Conservation (phyloP, 2,113 vertebrate species). For the Parus major region DNA sequence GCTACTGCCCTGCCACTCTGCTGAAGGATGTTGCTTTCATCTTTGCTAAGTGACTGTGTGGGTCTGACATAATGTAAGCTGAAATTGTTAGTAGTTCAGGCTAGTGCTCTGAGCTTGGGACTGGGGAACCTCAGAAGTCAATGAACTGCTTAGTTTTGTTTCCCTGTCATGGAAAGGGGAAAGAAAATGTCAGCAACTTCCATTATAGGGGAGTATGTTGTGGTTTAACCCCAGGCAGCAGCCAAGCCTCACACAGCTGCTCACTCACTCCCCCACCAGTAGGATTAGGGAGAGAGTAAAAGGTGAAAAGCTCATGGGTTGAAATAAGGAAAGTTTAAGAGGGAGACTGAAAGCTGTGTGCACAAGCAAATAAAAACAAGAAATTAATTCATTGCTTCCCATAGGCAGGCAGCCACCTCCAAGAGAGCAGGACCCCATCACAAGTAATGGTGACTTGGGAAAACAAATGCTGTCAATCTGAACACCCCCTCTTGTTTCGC, state of each 20-base stretch:
- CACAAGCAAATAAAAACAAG: neutral
- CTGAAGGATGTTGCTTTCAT: neutral
- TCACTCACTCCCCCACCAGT: neutral
- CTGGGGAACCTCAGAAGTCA: neutral
- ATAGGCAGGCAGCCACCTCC: neutral
- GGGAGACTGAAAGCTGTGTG: neutral
- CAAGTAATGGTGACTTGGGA: neutral
- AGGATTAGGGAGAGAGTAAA: neutral
- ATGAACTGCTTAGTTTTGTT: neutral
- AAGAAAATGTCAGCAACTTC: neutral
- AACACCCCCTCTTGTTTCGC: neutral
- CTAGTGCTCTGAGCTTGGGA: neutral
- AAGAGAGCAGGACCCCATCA: neutral
- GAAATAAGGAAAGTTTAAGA: neutral
- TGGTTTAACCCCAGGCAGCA: neutral
- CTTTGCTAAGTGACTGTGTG: neutral
- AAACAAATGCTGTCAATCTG: neutral
- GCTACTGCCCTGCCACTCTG: neutral
- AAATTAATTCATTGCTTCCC: neutral
- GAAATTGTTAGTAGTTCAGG: neutral
- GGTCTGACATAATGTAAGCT: neutral
- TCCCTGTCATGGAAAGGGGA: neutral
- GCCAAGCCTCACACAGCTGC: neutral
- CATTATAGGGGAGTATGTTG: accelerated
- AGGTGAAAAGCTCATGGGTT: neutral